phyloP scores from a whole-genome alignment of 2,797 vertebrate genomes.

The Pogonophryne albipinna region DNA sequence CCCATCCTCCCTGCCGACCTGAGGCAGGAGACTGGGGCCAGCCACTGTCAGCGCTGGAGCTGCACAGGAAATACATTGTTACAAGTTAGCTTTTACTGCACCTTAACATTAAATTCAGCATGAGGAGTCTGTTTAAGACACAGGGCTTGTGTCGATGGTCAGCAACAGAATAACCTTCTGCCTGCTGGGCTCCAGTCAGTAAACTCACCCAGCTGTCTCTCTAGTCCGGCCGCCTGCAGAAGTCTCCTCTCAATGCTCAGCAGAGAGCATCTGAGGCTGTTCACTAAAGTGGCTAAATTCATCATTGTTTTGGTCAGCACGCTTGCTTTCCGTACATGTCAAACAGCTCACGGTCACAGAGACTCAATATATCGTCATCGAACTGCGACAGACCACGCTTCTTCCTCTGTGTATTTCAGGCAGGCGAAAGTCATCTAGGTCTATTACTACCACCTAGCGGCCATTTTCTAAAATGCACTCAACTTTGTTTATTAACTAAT shows the following conservation, averaged over 20 bases:
- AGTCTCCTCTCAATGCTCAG: constrained; percentile 78
- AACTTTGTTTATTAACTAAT: neutral
- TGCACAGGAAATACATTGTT: constrained; percentile 49
- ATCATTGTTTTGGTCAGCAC: constrained; percentile 56
- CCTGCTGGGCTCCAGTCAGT: neutral
- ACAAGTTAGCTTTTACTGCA: neutral
- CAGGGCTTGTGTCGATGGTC: neutral
- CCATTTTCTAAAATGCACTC: neutral
- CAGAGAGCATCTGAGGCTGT: constrained; percentile 77
- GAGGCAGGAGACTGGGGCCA: constrained; percentile 75
- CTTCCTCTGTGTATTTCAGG: constrained; percentile 28
- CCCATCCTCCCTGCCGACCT: constrained; percentile 4
- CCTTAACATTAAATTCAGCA: too few species aligned
- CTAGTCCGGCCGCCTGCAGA: constrained; percentile 73
- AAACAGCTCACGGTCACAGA: constrained; percentile 78
- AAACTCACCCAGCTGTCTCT: constrained; percentile 79
- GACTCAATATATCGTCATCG: constrained; percentile 57
- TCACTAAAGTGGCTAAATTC: constrained; percentile 70
- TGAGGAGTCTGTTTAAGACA: neutral
- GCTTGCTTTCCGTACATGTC: constrained; percentile 31
- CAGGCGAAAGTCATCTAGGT: accelerated
- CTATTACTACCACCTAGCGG: constrained; percentile 24
- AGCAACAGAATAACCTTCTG: neutral
- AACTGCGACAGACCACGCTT: constrained; percentile 56
- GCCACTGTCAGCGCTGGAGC: constrained; percentile 87